A percentile compares a stretch with the other conserved stretches of the same genome.
Conservation (phyloP, 2,888 invertebrate genomes). For the Oligia latruncula region DNA sequence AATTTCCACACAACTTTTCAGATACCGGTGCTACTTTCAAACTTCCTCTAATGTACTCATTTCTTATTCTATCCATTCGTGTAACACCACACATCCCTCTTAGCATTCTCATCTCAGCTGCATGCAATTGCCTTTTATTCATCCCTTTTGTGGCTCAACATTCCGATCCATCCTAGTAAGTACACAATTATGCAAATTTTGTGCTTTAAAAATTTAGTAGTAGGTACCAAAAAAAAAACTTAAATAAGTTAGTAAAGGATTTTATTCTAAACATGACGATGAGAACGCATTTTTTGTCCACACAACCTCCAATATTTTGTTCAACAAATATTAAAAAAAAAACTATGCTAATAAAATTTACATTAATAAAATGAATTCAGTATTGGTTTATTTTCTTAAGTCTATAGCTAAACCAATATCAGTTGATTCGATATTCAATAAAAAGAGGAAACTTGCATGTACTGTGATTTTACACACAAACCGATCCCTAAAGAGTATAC, state of each 20-base stretch:
- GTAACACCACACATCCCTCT: too few relatives aligned
- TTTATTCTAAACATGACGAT: not conserved
- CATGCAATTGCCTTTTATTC: too few relatives aligned
- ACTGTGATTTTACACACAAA: not conserved
- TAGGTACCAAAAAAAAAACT: not conserved
- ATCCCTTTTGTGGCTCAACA: too few relatives aligned
- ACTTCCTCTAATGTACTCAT: too few relatives aligned
- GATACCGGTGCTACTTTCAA: too few relatives aligned
- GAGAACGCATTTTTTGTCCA: slow-evolving; percentile 5
- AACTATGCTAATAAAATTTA: not conserved
- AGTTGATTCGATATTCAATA: not conserved
- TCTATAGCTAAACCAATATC: slow-evolving; percentile 2
- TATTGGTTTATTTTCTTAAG: not conserved
- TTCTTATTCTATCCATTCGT: too few relatives aligned
- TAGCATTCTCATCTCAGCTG: too few relatives aligned
- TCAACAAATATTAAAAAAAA: not conserved
- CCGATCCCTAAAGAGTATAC: not conserved
- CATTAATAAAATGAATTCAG: not conserved
- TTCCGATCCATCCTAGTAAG: too few relatives aligned
- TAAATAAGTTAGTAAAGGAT: not conserved
- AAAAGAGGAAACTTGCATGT: not conserved
- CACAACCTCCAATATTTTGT: not conserved
- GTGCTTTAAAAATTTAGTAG: not conserved
- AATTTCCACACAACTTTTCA: too few relatives aligned
- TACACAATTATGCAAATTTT: not conserved